Conservation (phyloP, 2,888 invertebrate species). For the Strigamia transsilvanica region DNA sequence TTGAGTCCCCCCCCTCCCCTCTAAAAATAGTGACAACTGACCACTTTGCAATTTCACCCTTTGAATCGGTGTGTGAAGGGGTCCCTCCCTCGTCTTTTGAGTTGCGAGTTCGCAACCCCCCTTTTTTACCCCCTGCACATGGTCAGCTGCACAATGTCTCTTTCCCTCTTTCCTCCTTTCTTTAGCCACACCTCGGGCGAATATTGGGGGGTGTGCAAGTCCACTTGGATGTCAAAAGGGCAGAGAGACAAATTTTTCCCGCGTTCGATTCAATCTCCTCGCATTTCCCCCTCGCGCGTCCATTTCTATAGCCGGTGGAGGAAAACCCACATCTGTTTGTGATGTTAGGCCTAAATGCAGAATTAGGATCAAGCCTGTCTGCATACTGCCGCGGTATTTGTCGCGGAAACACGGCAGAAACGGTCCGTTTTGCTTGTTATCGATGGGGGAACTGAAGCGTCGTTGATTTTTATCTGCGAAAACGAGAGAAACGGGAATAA, state of each 20-base stretch:
- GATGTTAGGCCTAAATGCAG: conserved; percentile 15
- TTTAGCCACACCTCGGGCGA: conserved; percentile 6
- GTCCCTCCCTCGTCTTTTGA: conserved; percentile 3
- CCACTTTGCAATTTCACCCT: not conserved
- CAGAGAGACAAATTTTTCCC: conserved; percentile 20
- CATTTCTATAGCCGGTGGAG: not conserved
- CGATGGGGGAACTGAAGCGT: not conserved
- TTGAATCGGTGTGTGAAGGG: not conserved
- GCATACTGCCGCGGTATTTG: not conserved
- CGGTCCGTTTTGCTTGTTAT: not conserved
- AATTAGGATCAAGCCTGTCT: not conserved
- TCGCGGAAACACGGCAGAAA: not conserved
- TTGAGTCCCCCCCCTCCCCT: too few relatives aligned
- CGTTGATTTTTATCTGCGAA: not conserved
- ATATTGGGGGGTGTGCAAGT: conserved; percentile 13
- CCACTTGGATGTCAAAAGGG: conserved; percentile 20
- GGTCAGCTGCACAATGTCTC: conserved; percentile 17
- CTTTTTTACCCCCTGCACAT: conserved; percentile 1
- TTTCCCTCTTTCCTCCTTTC: not conserved
- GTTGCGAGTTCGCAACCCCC: not conserved
- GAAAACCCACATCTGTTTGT: not conserved
- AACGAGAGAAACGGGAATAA: not conserved
- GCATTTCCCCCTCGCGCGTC: not conserved
- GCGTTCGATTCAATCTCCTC: conserved; percentile 20
- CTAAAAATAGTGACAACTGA: not conserved